Evolutionary conservation across 2,113 vertebrate species (phyloP), one percentile per base, ranked within the genome.

Genomic region (Antennarius striatus): DNA sequence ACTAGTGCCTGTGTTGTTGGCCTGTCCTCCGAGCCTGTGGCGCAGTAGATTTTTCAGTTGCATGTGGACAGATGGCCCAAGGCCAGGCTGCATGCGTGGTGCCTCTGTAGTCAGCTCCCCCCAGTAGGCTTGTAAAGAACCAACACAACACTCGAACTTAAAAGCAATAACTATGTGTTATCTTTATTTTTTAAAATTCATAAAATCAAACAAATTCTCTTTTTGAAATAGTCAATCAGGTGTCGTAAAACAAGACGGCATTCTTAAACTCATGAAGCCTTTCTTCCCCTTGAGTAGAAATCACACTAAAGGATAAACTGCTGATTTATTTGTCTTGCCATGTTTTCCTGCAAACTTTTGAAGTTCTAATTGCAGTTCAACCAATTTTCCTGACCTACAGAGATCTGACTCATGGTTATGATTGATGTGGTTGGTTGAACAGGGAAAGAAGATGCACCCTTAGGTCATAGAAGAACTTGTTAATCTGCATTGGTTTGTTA

Each of bases 41-140:
- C 77, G 77, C 83, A 86, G 84, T 79, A 71, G 75, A 74, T 79
- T 88, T 88, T 83, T 87, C 77, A 84, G 71, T 63, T 81, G 73
- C 83, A 88, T 88, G 86, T 81, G 83, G 81, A 84, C 79, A 75
- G 68, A 70, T 90, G 81, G 86, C 79, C 43, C 1, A 22, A 28
- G 39, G 88, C 84, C 88, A 85, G 77, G 54, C 66, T 87, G 85
- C 75, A 74, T 84, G 83, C 81, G 67, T 83, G 85, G 79, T 70
- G 68, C 54, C 60, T 79, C 79, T 75, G 63, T 71, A 63, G 55
- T 84, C 76, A 55, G 59, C 56, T 69, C 48, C 54, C 68, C 69
- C 63, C 70, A 70, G 77, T 63, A 66, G 64, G 7, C 60, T 68
- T 0, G 11, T 51, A 54, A 72, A 75, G 39, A 40, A 57, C 79